A percentile compares a stretch with the other conserved stretches of the same genome.
These are phyloP conservation scores for Pipistrellus pygmaeus DNA, from an alignment of 2,797 vertebrate genomes.

Conservation along the genomic window DNA sequence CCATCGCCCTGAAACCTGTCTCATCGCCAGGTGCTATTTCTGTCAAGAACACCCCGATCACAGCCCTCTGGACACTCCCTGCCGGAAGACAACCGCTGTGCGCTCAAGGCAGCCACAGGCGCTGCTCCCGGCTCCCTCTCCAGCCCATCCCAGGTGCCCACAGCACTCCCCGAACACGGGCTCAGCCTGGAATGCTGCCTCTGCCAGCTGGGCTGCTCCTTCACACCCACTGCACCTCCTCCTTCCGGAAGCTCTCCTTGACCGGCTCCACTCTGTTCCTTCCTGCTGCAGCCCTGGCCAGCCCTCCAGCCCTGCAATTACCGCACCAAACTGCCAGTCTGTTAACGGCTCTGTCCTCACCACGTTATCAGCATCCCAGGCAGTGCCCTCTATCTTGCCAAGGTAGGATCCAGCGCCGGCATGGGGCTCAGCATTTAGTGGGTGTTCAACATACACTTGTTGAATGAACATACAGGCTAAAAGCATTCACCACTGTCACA, in stretches of 20 bases:
- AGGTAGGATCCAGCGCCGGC: neutral
- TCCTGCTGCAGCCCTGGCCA: neutral
- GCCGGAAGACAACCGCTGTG: neutral
- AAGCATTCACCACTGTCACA: neutral
- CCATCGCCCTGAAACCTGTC: neutral
- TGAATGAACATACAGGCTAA: neutral
- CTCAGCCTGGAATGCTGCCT: neutral
- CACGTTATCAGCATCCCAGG: neutral
- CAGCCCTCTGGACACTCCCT: neutral
- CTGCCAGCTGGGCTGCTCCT: neutral
- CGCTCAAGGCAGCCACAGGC: neutral
- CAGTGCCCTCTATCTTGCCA: neutral
- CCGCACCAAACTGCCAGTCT: neutral
- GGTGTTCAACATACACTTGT: neutral
- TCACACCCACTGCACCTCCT: neutral
- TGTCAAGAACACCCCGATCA: neutral
- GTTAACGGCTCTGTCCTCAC: neutral
- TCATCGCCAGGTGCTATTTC: neutral
- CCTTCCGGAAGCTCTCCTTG: neutral
- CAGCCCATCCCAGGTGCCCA: neutral
- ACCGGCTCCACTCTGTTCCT: neutral
- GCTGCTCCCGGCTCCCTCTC: neutral
- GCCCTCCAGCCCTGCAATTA: neutral
- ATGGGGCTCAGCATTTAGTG: neutral
- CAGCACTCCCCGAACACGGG: neutral